Evolutionary conservation across 2,888 invertebrate species (phyloP).

Genomic region (Pandemis heparana): DNA sequence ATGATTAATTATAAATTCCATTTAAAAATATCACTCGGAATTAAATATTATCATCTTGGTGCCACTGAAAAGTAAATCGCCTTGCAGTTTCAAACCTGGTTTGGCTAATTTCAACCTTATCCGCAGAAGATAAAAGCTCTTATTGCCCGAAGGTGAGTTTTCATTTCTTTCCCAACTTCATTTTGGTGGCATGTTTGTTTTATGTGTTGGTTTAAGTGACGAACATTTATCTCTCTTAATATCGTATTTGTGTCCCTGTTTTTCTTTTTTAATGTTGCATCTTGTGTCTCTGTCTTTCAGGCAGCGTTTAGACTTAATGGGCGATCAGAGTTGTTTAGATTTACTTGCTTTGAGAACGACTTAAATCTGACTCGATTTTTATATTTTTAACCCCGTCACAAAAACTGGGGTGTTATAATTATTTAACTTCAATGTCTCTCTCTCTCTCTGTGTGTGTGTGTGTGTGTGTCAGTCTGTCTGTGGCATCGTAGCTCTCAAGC

Average conservation of each 20-base stretch:
- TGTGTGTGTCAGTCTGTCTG: too few relatives aligned
- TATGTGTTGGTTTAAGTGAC: slow-evolving; percentile 53
- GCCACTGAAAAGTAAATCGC: slow-evolving; percentile 51
- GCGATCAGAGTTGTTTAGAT: neutral
- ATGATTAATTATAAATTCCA: slow-evolving; percentile 4
- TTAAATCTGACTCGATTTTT: neutral
- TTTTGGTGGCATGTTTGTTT: slow-evolving; percentile 67
- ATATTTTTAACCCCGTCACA: neutral
- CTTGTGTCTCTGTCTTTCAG: neutral
- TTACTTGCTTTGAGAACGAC: neutral
- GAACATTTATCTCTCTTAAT: slow-evolving; percentile 41
- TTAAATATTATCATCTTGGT: slow-evolving; percentile 52
- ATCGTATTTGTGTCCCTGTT: slow-evolving; percentile 21
- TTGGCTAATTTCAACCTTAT: slow-evolving; percentile 44
- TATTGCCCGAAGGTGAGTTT: slow-evolving; percentile 55
- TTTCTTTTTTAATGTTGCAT: neutral
- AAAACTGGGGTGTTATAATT: too few relatives aligned
- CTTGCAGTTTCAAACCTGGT: neutral
- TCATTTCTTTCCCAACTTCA: slow-evolving; percentile 64
- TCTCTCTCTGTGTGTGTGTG: too few relatives aligned
- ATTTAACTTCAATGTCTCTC: too few relatives aligned
- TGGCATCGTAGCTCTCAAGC: too few relatives aligned
- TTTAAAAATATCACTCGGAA: slow-evolving; percentile 47
- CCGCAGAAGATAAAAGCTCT: slow-evolving; percentile 46
- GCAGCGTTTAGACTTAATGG: neutral